Base-by-base conservation (phyloP, 64 coral and sea anemone species). In the Astreopora myriophthalma region DNA sequence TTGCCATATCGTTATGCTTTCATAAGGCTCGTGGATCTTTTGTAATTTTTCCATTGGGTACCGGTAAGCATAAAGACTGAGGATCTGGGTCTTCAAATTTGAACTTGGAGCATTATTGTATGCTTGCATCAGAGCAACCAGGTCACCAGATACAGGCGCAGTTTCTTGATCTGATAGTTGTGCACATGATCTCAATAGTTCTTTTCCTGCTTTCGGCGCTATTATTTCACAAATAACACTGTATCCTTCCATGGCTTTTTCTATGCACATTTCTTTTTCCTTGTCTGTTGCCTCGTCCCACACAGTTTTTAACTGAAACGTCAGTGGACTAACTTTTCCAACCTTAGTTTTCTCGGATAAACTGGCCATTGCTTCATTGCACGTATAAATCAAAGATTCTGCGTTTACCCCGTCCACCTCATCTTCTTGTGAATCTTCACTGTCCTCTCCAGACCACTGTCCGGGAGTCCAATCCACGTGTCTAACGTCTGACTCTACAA, bases 1-100 rank as follows among this genome's bases (percentile, higher is more conserved):
- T 88, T 94, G 92, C 86, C 85, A 89, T 0, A 8, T 38, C 0
- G 85, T 73, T 48, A 94, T 39, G 19, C 49, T 79, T 25, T 31
- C 88, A n/a, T 81, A 91, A 10, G 88, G 88, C 28, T 95, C 88
- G 39, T 96, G 94, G 0, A 96, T 8, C 46, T 84, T 88, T 74
- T 92, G 48, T 11, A 92, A 29, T 42, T 38, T 95, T 73, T 87
- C 37, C 11, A 52, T 26, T n/a, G 85, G 26, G 20, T 88, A 72
- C 1, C 85, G 30, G 55, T 80, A 88, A 11, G 75, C 92, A 72
- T 93, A 88, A 32, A 93, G 74, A 52, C 92, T 93, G 1, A 93
- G 73, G 14, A 93, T 93, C 23, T 93, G 82, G 5, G 91, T 87
- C 19, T 93, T 93, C 1, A 92, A 24, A 27, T 74, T 85, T 39